Evolutionary conservation across 2,113 vertebrate genomes (phyloP), one percentile per base, ranked within the genome.

Genomic region (Rallus limicola): DNA sequence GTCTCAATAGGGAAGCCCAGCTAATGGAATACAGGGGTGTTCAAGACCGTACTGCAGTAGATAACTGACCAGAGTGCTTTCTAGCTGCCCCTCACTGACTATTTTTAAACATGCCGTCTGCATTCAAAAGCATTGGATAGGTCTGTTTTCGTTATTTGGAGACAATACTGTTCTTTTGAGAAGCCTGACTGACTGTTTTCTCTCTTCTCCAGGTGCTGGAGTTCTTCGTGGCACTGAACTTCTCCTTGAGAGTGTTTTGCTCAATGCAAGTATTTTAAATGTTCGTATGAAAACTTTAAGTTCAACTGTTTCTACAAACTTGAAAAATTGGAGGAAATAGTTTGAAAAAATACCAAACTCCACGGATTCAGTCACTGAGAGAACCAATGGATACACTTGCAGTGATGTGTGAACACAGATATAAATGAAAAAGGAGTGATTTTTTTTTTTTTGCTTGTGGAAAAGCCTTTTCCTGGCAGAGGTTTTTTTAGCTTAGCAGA

Each of bases 181-280:
- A 91, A 58, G 34, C 59, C 82, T 90, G 44, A 89, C 75, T 34
- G 25, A 80, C 38, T 86, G 1, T 74, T 91, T 74, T 90, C 12
- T 90, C 12, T 93, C 52, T 94, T 83, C 14, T 18, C 6, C 59
- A 97, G 97, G 92, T 96, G 81, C 86, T 95, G 95, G 81, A 76
- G 14, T 92, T 89, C 69, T 88, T 25, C 59, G 86, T 94, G 92
- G 82, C 95, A 65, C 89, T 95, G 82, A 96, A 69, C 74, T 88
- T 71, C 62, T 71, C 76, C 55, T 81, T 68, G 76, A 92, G 86
- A 81, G 60, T 68, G 10, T 96, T 78, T 82, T 42, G 15, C 6
- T 68, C 75, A n/a, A 46, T 92, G 94, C 86, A 96, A 93, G 82
- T 69, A 17, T 86, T 60, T 92, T 56, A 95, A 94, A 50, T 16